A percentile compares a stretch with the other conserved stretches of the same genome.
Evolutionary conservation across 2,113 vertebrate species (phyloP).

Genomic region (Daboia siamensis): DNA sequence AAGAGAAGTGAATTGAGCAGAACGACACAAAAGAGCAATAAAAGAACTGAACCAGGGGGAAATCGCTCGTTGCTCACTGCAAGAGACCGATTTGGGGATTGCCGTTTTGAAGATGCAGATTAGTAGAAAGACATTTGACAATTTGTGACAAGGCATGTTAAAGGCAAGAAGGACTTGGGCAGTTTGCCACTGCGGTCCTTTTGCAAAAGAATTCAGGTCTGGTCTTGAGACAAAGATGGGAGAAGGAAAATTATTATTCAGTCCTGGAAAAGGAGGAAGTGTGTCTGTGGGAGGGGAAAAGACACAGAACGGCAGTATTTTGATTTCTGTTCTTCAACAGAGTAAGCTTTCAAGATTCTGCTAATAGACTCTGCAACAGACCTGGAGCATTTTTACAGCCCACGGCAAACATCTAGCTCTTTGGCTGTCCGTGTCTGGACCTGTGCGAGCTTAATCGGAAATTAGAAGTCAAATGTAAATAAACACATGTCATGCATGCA

Average conservation of each 20-base stretch:
- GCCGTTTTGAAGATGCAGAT: background rate
- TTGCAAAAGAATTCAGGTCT: background rate
- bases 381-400: too few species aligned
- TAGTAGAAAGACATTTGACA: background rate
- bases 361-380: too few species aligned
- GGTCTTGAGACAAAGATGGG: background rate
- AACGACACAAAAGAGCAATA: background rate
- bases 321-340: background rate
- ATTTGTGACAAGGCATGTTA: background rate
- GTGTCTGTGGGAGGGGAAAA: background rate
- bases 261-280: background rate
- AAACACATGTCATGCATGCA: too few species aligned
- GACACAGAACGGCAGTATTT: background rate
- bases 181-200: background rate
- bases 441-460: too few species aligned
- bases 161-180: background rate
- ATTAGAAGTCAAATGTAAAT: too few species aligned
- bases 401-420: too few species aligned
- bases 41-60: too few species aligned
- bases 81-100: background rate
- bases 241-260: background rate
- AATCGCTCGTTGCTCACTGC: background rate
- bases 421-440: too few species aligned
- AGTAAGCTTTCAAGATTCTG: background rate
- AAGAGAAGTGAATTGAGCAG: background rate